phyloP scores from a whole-genome alignment of 2,797 vertebrate genomes.

The Passerculus sandwichensis region DNA sequence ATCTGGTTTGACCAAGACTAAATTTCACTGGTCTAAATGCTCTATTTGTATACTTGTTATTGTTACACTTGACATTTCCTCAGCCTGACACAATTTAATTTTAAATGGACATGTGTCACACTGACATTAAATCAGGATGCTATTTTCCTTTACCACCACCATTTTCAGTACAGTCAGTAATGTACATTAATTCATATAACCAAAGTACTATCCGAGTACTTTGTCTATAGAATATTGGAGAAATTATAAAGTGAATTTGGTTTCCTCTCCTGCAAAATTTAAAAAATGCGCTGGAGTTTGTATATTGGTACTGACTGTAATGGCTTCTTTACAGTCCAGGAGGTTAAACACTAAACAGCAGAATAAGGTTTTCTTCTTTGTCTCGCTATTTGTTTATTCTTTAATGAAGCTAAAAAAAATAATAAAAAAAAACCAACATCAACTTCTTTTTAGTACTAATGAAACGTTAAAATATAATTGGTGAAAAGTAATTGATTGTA shows the following conservation, averaged over 20 bases:
- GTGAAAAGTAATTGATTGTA: not conserved
- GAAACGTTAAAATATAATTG: not conserved
- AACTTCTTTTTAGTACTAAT: not conserved
- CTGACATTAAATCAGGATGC: not conserved
- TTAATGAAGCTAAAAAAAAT: not conserved
- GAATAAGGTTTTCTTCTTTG: not conserved
- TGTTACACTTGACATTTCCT: not conserved
- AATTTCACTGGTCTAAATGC: constrained; percentile 11
- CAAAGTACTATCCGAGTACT: not conserved
- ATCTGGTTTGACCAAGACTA: constrained; percentile 40
- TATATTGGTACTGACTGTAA: not conserved
- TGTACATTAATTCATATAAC: not conserved
- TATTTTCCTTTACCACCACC: not conserved
- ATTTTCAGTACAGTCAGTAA: constrained; percentile 24
- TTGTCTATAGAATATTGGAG: not conserved
- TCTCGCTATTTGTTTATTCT: not conserved
- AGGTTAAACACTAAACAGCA: constrained; percentile 4
- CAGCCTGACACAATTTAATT: not conserved
- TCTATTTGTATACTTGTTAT: not conserved
- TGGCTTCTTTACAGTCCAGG: not conserved
- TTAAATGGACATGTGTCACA: not conserved
- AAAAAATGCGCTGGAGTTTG: not conserved
- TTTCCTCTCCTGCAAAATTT: not conserved
- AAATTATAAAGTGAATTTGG: not conserved
- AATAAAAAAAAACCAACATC: not conserved